Percentiles rank a stretch among this genome's conserved stretches.
Conservation (phyloP, 1,140 invertebrate species). For the Acromyrmex echinatior region DNA sequence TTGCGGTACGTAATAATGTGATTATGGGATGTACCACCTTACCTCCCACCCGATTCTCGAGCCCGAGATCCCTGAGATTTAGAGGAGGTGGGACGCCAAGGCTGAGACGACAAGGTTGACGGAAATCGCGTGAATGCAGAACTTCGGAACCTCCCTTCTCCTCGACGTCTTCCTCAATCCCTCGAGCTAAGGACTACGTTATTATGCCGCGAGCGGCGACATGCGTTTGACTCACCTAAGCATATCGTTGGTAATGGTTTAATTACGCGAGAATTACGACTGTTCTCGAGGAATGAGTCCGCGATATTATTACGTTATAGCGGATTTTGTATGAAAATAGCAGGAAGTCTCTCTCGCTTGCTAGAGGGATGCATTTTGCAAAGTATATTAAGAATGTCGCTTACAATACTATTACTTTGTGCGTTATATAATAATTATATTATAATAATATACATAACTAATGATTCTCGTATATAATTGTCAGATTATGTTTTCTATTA, state of each 20-base stretch:
- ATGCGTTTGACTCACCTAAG: conserved; percentile 35
- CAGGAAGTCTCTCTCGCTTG: not conserved
- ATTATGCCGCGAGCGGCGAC: conserved; percentile 15
- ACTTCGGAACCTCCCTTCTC: not conserved
- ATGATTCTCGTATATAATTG: conserved; percentile 17
- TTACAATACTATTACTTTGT: conserved; percentile 1
- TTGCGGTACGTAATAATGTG: conserved; percentile 61
- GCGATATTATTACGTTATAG: not conserved
- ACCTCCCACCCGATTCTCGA: conserved; percentile 19
- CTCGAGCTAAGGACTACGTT: conserved; percentile 3
- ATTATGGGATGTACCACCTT: conserved; percentile 48
- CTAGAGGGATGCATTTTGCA: not conserved
- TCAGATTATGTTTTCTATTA: conserved; percentile 2
- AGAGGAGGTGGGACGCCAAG: not conserved
- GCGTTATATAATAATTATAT: not conserved
- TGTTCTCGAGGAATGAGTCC: not conserved
- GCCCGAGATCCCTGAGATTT: not conserved
- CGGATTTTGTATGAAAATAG: not conserved
- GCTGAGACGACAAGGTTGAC: conserved; percentile 27
- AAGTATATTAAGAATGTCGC: not conserved
- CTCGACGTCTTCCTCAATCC: not conserved
- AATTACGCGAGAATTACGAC: conserved; percentile 43
- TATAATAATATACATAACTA: conserved; percentile 28
- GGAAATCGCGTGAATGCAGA: conserved; percentile 44
- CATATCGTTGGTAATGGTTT: conserved; percentile 41